Percentiles rank a stretch among this genome's conserved stretches.
Conservation (phyloP, 2,113 vertebrate genomes). For the Glaucomys volans region DNA sequence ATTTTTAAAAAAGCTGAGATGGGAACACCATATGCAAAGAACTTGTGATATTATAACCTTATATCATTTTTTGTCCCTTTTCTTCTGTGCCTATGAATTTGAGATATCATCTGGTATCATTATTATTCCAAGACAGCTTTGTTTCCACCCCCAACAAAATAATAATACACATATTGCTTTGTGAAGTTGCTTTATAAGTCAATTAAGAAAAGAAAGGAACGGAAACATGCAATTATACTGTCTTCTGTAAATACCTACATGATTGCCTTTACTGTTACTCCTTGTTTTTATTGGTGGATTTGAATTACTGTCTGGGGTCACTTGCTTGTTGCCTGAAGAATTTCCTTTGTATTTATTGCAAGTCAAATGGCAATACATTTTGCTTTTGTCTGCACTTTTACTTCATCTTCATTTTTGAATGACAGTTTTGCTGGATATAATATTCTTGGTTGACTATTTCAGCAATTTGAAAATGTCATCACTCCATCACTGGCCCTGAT, state of each 20-base stretch:
- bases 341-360: conserved; percentile 4
- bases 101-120: neutral
- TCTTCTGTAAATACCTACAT: conserved; percentile 11
- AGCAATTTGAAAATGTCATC: neutral
- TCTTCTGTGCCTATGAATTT: neutral
- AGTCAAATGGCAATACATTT: neutral
- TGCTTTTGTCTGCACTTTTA: neutral
- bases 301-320: conserved; percentile 34
- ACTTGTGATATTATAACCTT: conserved; percentile 5
- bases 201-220: neutral
- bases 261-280: neutral
- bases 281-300: neutral
- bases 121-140: conserved; percentile 5
- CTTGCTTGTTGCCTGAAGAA: neutral
- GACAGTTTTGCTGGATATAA: conserved; percentile 35
- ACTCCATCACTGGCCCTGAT: neutral
- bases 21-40: neutral
- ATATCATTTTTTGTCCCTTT: neutral
- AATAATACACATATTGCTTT: neutral
- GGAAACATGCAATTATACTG: neutral
- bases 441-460: neutral
- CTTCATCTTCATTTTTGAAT: conserved; percentile 40
- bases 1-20: neutral
- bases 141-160: neutral
- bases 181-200: neutral